Base-by-base conservation (phyloP, 2,797 vertebrate species). In the Lagocephalus sceleratus region DNA sequence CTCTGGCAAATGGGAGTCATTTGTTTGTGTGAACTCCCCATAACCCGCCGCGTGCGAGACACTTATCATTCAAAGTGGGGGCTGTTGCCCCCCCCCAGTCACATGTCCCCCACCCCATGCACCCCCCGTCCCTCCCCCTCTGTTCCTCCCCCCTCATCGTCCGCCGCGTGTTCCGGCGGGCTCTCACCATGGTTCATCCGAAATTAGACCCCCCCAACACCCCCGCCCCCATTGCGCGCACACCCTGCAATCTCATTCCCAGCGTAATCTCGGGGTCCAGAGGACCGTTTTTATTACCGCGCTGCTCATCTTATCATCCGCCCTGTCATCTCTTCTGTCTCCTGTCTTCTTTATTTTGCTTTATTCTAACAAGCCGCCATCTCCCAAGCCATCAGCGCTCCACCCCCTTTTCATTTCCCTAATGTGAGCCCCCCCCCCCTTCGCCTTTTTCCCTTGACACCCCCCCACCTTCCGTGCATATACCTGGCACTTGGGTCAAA, bases 1-100 rank as follows among this genome's bases (percentile, higher is more conserved):
- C 85, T 85, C 92, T 92, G 91, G 92, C 92, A 90, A 91, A 92
- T 92, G 85, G 88, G 84, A 88, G 87, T 90, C 88, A 91, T 91
- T 90, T 90, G 90, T 91, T 90, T 88, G 84, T 81, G 83, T 91
- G 90, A 92, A 92, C 90, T 92, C 91, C 87, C 84, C 83, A 81
- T 92, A 91, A 92, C 90, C 91, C 79, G 79, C 82, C 68, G 84
- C 67, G 77, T 77, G 79, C 65, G 73, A 89, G 90, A 89, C 89
- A 92, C 89, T 91, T 89, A 91, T 92, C 90, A 91, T 90, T 88
- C 86, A 81, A 87, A 84, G 85, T 83, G 80, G 86, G 64, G 79
- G n/a, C n/a, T n/a, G n/a, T 84, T 72, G 85, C 73, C 66, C 76
- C 81, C 32, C 63, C 83, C 70, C 82, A 61, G 77, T 83, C 87